phyloP scores from a whole-genome alignment of 2,888 invertebrate genomes.

The Diarsia brunnea region DNA sequence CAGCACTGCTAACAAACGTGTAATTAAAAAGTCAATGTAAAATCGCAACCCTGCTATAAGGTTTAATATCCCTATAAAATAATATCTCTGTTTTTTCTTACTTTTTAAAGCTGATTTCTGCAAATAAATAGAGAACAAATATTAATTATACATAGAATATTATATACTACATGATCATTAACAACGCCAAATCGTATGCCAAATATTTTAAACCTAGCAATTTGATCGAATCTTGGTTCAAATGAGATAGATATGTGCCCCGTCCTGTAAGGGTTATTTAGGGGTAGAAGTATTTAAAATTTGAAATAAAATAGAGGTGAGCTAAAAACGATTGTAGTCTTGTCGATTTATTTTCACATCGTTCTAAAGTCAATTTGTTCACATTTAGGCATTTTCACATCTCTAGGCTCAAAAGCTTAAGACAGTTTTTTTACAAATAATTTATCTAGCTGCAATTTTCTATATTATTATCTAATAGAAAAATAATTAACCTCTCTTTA shows the following conservation, averaged over 20 bases:
- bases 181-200: slow-evolving; percentile 85
- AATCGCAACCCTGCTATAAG: not conserved
- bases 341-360: not conserved
- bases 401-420: slow-evolving; percentile 7
- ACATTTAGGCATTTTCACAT: not conserved
- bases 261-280: not conserved
- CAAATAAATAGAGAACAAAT: slow-evolving; percentile 46
- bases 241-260: slow-evolving; percentile 27
- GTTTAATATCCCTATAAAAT: not conserved
- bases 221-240: slow-evolving; percentile 49
- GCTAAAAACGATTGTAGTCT: not conserved
- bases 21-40: not conserved
- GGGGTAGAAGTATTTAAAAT: slow-evolving; percentile 11
- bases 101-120: slow-evolving; percentile 24
- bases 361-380: slow-evolving; percentile 19
- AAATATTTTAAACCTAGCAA: slow-evolving; percentile 77
- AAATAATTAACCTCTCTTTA: not conserved
- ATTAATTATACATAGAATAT: slow-evolving; percentile 21
- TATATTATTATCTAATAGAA: not conserved
- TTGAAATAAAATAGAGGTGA: slow-evolving; percentile 7
- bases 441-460: not conserved
- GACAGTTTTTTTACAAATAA: not conserved
- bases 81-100: not conserved
- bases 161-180: slow-evolving; percentile 48
- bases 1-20: not conserved